phyloP scores from a whole-genome alignment of 2,797 vertebrate genomes.

The Takifugu rubripes region DNA sequence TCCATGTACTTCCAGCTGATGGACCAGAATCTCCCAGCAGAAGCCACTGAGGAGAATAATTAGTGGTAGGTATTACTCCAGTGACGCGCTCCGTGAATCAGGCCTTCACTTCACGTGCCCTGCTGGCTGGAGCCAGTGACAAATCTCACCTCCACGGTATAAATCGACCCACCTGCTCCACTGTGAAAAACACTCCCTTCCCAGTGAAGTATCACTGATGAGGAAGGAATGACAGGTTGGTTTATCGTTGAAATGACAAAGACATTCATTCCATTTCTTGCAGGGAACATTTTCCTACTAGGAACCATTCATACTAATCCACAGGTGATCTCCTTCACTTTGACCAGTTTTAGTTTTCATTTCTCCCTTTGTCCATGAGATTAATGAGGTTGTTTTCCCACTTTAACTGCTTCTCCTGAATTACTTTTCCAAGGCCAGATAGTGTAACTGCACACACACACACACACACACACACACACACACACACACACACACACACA shows the following conservation, averaged over 20 bases:
- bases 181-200: slow-evolving; percentile 7
- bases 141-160: slow-evolving; percentile 1
- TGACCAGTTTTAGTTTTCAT: neutral
- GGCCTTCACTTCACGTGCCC: slow-evolving; percentile 12
- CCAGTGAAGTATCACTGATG: neutral
- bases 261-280: no score
- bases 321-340: neutral
- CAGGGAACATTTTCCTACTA: no score
- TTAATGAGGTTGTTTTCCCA: slow-evolving; percentile 3
- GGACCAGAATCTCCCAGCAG: slow-evolving; percentile 30
- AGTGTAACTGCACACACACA: neutral
- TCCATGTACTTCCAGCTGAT: slow-evolving; percentile 9
- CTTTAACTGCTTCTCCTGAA: slow-evolving; percentile 18
- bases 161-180: slow-evolving; percentile 2
- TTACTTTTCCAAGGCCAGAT: slow-evolving; percentile 9
- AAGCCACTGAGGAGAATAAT: slow-evolving; percentile 63
- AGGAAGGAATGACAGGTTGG: neutral
- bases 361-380: slow-evolving; percentile 3
- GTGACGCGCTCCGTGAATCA: slow-evolving; percentile 35
- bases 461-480: slow-evolving; percentile 2
- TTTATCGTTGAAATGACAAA: neutral
- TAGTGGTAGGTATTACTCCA: slow-evolving; percentile 48
- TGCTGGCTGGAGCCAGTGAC: slow-evolving; percentile 6
- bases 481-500: slow-evolving; percentile 13
- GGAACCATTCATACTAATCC: neutral